Evolutionary conservation across 2,113 vertebrate species (phyloP).

Genomic region (Archilochus colubris): DNA sequence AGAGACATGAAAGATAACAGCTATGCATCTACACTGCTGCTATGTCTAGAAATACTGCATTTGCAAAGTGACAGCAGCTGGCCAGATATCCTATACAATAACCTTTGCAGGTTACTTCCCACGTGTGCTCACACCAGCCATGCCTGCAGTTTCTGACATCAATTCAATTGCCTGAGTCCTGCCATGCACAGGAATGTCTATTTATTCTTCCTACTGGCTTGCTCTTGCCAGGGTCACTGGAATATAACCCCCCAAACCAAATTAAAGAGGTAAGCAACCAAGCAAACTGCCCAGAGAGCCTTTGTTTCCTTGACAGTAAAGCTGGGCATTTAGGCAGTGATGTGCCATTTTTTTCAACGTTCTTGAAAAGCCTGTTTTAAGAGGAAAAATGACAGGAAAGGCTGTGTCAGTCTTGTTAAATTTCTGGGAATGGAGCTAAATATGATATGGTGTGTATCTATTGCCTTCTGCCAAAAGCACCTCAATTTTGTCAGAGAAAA

Average conservation of each 20-base stretch:
- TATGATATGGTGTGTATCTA: conserved; percentile 50
- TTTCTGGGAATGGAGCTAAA: conserved; percentile 48
- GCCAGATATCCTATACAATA: not conserved
- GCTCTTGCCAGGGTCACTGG: not conserved
- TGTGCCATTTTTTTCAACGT: not conserved
- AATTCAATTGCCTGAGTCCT: not conserved
- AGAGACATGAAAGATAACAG: not conserved
- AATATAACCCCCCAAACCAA: not conserved
- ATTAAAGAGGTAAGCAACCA: not conserved
- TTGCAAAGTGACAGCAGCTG: not conserved
- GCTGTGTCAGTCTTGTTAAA: conserved; percentile 49
- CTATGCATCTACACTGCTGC: not conserved
- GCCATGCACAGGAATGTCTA: not conserved
- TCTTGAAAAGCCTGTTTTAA: conserved; percentile 24
- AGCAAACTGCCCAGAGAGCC: not conserved
- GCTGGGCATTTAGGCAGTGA: not conserved
- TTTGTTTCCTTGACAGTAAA: not conserved
- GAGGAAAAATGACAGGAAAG: not conserved
- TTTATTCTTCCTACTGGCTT: not conserved
- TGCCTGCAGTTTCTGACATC: not conserved
- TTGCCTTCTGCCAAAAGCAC: conserved; percentile 60
- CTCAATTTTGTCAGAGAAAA: conserved; percentile 48
- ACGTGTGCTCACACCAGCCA: not conserved
- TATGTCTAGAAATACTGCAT: not conserved
- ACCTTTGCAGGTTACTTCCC: not conserved